Conservation (phyloP, 2,797 vertebrate species). For the Babyrousa celebensis region DNA sequence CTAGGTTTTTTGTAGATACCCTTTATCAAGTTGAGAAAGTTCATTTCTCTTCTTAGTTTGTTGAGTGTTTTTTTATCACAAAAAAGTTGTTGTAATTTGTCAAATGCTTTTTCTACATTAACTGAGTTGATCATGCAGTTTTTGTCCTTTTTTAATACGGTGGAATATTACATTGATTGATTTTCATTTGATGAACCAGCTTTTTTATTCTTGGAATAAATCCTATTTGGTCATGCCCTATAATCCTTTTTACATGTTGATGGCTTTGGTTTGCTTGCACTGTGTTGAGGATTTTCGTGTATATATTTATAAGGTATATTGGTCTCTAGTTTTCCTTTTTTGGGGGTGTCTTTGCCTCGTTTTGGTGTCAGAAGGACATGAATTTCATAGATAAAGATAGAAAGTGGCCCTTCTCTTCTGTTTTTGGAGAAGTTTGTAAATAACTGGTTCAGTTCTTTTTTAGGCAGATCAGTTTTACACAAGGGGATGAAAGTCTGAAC, state of each 20-base stretch:
- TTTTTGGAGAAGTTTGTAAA: slow-evolving; percentile 7
- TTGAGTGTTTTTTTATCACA: slow-evolving; percentile 6
- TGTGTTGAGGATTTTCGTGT: background rate
- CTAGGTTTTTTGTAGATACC: background rate
- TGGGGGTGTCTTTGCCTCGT: background rate
- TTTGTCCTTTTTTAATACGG: background rate
- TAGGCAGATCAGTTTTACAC: background rate
- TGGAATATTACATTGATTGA: background rate
- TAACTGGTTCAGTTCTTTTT: slow-evolving; percentile 1
- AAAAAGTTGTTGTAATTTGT: background rate
- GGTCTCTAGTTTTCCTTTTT: background rate
- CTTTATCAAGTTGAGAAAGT: background rate
- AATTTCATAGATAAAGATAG: background rate
- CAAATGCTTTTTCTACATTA: background rate
- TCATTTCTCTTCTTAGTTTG: background rate
- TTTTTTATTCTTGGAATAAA: background rate
- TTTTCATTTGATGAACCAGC: background rate
- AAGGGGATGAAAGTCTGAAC: background rate
- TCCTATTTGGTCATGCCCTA: background rate
- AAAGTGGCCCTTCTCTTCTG: background rate
- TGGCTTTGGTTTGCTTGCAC: background rate
- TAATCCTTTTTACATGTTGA: background rate
- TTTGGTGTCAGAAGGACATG: background rate
- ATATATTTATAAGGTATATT: background rate
- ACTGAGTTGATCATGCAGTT: background rate